Conservation (phyloP, 2,888 invertebrate species). For the Drosophila acutilabella region DNA sequence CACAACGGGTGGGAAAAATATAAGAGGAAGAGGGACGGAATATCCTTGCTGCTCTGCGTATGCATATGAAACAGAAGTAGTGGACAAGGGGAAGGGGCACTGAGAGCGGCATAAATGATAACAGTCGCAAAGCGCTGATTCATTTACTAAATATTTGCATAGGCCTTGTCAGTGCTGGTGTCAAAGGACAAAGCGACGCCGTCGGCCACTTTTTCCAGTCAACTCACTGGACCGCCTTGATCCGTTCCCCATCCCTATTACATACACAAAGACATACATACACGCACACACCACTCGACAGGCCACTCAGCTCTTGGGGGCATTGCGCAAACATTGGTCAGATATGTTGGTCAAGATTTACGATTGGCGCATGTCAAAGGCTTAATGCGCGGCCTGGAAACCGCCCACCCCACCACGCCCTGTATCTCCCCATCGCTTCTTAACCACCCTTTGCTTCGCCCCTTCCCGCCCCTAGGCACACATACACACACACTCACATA, state of each 20-base stretch:
- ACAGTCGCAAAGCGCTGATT: slow-evolving; percentile 82
- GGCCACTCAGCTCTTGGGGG: slow-evolving; percentile 14
- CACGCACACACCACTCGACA: slow-evolving; percentile 1
- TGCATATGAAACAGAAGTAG: slow-evolving; percentile 6
- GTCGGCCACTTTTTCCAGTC: slow-evolving; percentile 50
- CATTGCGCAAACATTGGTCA: slow-evolving; percentile 75
- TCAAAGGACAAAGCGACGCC: slow-evolving; percentile 72
- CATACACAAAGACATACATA: not conserved
- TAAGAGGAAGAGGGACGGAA: not conserved
- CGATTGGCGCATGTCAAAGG: slow-evolving; percentile 83
- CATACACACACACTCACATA: not conserved
- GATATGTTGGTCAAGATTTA: slow-evolving; percentile 82
- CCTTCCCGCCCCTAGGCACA: not conserved
- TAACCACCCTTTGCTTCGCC: not conserved
- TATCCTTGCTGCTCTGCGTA: slow-evolving; percentile 6
- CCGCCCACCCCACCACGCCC: no score
- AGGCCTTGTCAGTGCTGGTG: slow-evolving; percentile 81
- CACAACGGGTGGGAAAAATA: slow-evolving; percentile 19
- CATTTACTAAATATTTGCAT: slow-evolving; percentile 84
- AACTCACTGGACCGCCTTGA: slow-evolving; percentile 8
- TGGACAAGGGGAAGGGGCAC: slow-evolving; percentile 6
- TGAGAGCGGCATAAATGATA: slow-evolving; percentile 75
- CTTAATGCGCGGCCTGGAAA: slow-evolving; percentile 61
- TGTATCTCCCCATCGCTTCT: no score
- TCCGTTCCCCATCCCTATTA: not conserved